Evolutionary conservation across 2,113 vertebrate genomes (phyloP), one percentile per base, ranked within the genome.

Genomic region (Gymnogyps californianus): DNA sequence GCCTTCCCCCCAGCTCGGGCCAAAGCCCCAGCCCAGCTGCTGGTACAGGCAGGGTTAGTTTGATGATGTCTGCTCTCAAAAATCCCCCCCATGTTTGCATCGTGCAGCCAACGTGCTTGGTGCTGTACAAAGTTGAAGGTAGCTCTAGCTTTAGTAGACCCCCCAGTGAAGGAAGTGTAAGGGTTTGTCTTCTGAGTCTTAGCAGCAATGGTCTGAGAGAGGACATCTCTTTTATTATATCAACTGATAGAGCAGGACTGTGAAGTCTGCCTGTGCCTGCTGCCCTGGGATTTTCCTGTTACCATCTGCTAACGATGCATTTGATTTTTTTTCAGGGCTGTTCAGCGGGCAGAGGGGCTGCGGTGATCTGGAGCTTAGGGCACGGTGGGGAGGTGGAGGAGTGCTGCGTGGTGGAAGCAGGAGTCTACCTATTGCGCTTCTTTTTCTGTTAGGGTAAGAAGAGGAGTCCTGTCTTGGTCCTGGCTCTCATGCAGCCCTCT

Each of bases 41-140:
- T 49, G 47, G 17, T 3, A 17, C 24, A 44, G 42, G 40, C 42
- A 42, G 25, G 31, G 44, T 38, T 20, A 5, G 10, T 46, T n/a
- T 32, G 64, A 9, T 28, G 55, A 24, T 10, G 7, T 32, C 72
- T 78, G 25, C 58, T 59, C 21, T 26, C 69, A 44, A 13, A 81
- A 46, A 31, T 34, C 13, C 32, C n/a, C 17, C 44, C 10, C 1
- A 4, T 1, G 28, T 52, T n/a, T 16, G 17, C 64, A 14, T 34
- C 2, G 0, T 24, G 25, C 61, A 19, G 25, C 17, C n/a, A 7
- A 6, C 0, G 13, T 59, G 58, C 49, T 54, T 7, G 22, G 19
- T 31, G 40, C 75, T 57, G 54, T 49, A 18, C 42, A n/a, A 34
- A 62, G 67, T 34, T 7, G 54, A 36, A 38, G 54, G 47, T 10